phyloP scores from a whole-genome alignment of 2,888 invertebrate species.

The Hirtodrosophila cameraria region DNA sequence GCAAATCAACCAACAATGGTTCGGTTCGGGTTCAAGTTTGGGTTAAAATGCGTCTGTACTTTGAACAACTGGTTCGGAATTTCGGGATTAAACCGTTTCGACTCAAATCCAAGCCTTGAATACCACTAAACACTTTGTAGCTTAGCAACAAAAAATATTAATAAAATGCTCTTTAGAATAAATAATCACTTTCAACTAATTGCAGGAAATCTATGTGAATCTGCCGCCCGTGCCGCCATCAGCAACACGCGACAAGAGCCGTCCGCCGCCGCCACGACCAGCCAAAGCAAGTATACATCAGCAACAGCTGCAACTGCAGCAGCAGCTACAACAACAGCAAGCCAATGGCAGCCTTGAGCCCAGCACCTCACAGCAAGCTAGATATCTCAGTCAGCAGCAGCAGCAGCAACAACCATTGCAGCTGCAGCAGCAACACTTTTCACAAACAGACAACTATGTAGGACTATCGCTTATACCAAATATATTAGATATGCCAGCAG shows the following conservation, averaged over 20 bases:
- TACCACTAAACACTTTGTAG: too few species aligned
- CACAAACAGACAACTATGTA: constrained; percentile 81
- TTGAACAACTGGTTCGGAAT: too few species aligned
- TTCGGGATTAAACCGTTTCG: too few species aligned
- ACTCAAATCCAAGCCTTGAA: too few species aligned
- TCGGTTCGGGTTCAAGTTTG: too few species aligned
- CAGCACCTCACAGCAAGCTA: constrained; percentile 73
- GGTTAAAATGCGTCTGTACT: too few species aligned
- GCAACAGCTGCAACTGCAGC: constrained; percentile 54
- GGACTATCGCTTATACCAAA: constrained; percentile 77
- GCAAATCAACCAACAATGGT: too few species aligned
- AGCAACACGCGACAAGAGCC: constrained; percentile 69
- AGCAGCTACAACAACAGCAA: constrained; percentile 36
- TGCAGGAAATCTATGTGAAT: constrained; percentile 83
- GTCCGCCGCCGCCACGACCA: constrained; percentile 78
- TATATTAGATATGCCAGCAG: constrained; percentile 64
- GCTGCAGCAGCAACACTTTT: constrained; percentile 79
- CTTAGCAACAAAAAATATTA: too few species aligned
- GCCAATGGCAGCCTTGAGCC: constrained; percentile 58
- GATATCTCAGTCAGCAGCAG: constrained; percentile 64
- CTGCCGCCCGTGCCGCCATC: constrained; percentile 78
- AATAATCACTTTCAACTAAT: neutral
- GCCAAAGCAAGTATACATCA: constrained; percentile 80
- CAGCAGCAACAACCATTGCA: constrained; percentile 71
- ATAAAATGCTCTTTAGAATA: neutral